Evolutionary conservation across 1,140 invertebrate species (phyloP).

Genomic region (honey bee (Apis mellifera)): Amel_HAv3.1 CM009943.2:2502001-2502500

Average conservation of each 20-base stretch:
- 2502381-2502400: slow-evolving; percentile 61
- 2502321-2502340: slow-evolving; percentile 75
- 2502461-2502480: too few species aligned
- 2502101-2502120: too few species aligned
- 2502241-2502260: slow-evolving; percentile 73
- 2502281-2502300: slow-evolving; percentile 80
- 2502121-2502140: background rate
- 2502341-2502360: slow-evolving; percentile 79
- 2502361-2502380: slow-evolving; percentile 69
- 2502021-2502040: too few species aligned
- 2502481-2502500: too few species aligned
- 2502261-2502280: slow-evolving; percentile 73
- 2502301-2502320: slow-evolving; percentile 77
- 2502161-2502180: background rate
- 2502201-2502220: slow-evolving; percentile 25
- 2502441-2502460: too few species aligned
- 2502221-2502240: slow-evolving; percentile 70
- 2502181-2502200: background rate
- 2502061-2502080: too few species aligned
- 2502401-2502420: slow-evolving; percentile 3
- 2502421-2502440: too few species aligned
- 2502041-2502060: too few species aligned
- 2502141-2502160: background rate
- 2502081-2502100: too few species aligned
- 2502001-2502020: too few species aligned